Evolutionary conservation across 2,113 vertebrate genomes (phyloP).

Genomic region (Siniperca chuatsi): DNA sequence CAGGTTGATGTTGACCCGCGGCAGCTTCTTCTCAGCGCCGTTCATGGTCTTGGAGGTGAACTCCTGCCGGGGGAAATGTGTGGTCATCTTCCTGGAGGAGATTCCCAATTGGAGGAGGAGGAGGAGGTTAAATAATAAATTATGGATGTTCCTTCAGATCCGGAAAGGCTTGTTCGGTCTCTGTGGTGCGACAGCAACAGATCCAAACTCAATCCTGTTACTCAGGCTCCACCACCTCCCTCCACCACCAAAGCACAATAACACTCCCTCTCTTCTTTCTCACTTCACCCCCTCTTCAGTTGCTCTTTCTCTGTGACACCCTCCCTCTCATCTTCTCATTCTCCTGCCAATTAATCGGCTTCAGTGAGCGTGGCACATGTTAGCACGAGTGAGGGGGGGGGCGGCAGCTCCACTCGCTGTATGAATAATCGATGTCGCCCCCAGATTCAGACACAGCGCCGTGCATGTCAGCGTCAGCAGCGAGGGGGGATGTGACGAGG

Average conservation of each 20-base stretch:
- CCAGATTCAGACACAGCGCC: constrained; percentile 75
- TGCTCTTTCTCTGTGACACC: constrained; percentile 35
- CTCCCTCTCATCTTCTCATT: constrained; percentile 59
- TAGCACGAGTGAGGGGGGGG: constrained; percentile 67
- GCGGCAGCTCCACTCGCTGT: constrained; percentile 77
- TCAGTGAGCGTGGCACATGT: constrained; percentile 77
- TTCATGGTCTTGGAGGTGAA: constrained; percentile 54
- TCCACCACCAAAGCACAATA: not conserved
- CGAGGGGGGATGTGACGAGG: not conserved
- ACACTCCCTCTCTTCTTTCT: not conserved
- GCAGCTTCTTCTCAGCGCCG: constrained; percentile 40
- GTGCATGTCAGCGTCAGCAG: constrained; percentile 40
- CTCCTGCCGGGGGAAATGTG: constrained; percentile 60
- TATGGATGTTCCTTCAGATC: not conserved
- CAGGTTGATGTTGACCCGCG: constrained; percentile 5
- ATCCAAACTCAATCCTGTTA: constrained; percentile 21
- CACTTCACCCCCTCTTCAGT: not conserved
- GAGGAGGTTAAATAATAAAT: constrained; percentile 1
- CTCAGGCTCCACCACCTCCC: constrained; percentile 3
- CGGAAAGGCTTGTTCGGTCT: not conserved
- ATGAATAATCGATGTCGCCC: constrained; percentile 90
- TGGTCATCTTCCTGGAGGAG: constrained; percentile 66
- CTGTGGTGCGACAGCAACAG: not conserved
- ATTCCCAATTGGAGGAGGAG: not conserved
- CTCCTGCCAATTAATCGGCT: constrained; percentile 84